These are phyloP conservation scores for Aleiodes alternator DNA, from an alignment of 2,888 invertebrate species.

Conservation along the genomic window DNA sequence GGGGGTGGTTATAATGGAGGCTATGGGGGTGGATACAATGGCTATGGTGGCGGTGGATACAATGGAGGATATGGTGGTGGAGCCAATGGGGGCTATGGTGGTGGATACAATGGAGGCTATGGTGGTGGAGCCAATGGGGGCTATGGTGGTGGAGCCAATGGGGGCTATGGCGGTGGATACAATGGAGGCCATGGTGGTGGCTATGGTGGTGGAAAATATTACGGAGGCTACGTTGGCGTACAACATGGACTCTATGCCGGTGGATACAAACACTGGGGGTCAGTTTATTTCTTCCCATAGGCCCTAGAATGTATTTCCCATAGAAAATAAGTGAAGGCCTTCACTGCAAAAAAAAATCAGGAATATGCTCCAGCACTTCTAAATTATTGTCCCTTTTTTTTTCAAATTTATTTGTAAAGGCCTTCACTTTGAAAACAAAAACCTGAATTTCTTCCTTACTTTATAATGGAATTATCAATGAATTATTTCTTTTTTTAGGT, in stretches of 20 bases:
- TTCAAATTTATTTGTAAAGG: too few species aligned
- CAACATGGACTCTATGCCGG: conserved; percentile 4
- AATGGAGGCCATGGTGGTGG: conserved; percentile 2
- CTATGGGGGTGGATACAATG: conserved; percentile 26
- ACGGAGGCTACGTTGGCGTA: conserved; percentile 7
- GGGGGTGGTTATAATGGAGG: conserved; percentile 2
- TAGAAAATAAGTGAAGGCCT: too few species aligned
- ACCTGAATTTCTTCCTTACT: too few species aligned
- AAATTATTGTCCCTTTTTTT: too few species aligned
- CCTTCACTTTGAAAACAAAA: too few species aligned
- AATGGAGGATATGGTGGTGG: conserved; percentile 33
- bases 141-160: conserved; percentile 14
- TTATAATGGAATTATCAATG: too few species aligned
- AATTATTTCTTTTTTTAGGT: not conserved
- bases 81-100: conserved; percentile 27
- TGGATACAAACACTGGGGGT: not conserved
- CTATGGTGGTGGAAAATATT: conserved; percentile 39
- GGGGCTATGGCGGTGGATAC: conserved; percentile 27
- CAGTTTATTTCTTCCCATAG: too few species aligned
- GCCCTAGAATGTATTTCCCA: too few species aligned
- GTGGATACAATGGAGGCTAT: conserved; percentile 29
- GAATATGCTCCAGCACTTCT: too few species aligned
- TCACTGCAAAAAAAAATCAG: too few species aligned
- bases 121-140: conserved; percentile 41
- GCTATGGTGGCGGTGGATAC: conserved; percentile 47